These are phyloP conservation scores for Prochilodus magdalenae DNA, from an alignment of 2,113 vertebrate species.

Conservation along the genomic window DNA sequence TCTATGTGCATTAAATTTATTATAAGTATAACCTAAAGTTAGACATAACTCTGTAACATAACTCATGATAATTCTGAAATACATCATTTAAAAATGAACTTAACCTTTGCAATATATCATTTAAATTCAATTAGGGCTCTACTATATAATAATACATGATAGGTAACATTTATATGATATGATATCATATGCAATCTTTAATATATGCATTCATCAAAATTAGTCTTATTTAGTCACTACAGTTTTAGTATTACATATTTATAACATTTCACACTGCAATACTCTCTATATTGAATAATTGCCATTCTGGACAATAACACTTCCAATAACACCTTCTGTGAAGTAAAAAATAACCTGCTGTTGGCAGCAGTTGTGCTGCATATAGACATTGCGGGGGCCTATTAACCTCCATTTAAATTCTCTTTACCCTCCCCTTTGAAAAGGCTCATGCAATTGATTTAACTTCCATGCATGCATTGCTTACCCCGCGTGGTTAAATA, in stretches of 20 bases:
- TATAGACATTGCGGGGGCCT: constrained; percentile 46
- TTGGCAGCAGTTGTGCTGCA: constrained; percentile 44
- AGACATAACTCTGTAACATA: neutral
- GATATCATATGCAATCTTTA: too few relatives aligned
- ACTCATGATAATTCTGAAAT: neutral
- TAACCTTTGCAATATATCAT: too few relatives aligned
- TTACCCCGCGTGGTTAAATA: constrained; percentile 62
- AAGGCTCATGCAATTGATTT: constrained; percentile 65
- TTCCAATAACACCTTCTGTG: constrained; percentile 13
- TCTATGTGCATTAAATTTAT: too few relatives aligned
- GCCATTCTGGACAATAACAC: neutral
- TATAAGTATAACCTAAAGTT: too few relatives aligned
- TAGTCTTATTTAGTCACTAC: too few relatives aligned
- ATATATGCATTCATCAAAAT: too few relatives aligned
- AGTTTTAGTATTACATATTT: too few relatives aligned
- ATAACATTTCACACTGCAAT: neutral
- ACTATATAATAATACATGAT: too few relatives aligned
- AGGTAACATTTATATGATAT: too few relatives aligned
- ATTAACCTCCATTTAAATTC: constrained; percentile 64
- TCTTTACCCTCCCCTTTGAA: constrained; percentile 59
- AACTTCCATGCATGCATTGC: constrained; percentile 65
- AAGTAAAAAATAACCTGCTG: constrained; percentile 27
- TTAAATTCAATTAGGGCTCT: too few relatives aligned
- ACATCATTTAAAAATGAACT: too few relatives aligned
- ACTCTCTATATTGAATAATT: constrained; percentile 3